Percentiles rank a stretch among this genome's conserved stretches.
These are phyloP conservation scores for Isoperla grammatica DNA, from an alignment of 2,888 invertebrate genomes.

Conservation along the genomic window DNA sequence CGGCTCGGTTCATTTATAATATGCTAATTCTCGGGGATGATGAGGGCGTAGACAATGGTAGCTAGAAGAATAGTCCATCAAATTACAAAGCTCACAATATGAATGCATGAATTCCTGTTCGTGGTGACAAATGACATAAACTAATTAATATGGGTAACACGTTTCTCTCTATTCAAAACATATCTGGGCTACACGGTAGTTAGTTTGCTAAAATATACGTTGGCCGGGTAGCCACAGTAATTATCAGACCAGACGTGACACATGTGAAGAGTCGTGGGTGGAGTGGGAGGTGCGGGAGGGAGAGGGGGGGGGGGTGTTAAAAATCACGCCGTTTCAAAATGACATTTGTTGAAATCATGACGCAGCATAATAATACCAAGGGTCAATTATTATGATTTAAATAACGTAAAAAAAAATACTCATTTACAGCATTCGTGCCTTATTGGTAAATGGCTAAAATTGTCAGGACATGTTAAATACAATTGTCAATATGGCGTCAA, in stretches of 20 bases:
- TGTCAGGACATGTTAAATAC: too few species aligned
- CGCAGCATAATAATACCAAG: background rate
- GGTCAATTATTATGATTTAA: too few species aligned
- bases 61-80: background rate
- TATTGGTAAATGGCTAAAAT: too few species aligned
- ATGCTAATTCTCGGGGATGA: too few species aligned
- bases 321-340: background rate
- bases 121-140: conserved; percentile 17
- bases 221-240: background rate
- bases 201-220: conserved; percentile 1
- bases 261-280: background rate
- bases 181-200: conserved; percentile 19
- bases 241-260: background rate
- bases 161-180: conserved; percentile 20
- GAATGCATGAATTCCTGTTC: conserved; percentile 8
- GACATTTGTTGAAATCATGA: background rate
- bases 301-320: background rate
- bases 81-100: conserved; percentile 13
- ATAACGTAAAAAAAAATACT: too few species aligned
- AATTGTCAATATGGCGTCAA: too few species aligned
- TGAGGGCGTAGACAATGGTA: too few species aligned
- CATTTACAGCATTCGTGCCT: too few species aligned
- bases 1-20: too few species aligned
- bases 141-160: conserved; percentile 23
- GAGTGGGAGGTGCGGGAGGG: background rate